phyloP scores from a whole-genome alignment of 2,888 invertebrate genomes.

The Lithosia quadra region DNA sequence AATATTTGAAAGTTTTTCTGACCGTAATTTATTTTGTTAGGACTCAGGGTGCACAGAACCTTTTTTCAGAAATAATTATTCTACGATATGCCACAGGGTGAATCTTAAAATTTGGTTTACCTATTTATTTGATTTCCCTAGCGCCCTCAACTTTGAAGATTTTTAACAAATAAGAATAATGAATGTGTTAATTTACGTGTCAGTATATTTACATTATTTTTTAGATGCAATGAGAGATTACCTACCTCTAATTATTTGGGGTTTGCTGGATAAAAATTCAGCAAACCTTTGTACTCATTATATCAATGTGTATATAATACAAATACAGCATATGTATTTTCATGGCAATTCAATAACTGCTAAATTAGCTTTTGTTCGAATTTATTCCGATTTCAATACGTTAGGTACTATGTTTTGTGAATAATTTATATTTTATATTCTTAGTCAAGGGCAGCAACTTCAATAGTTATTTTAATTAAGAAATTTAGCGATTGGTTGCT shows the following conservation, averaged over 20 bases:
- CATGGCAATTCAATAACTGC: not conserved
- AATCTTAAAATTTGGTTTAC: no score
- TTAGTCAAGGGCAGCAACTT: slow-evolving; percentile 8
- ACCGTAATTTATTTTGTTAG: not conserved
- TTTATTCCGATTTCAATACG: no score
- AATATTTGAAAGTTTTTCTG: slow-evolving; percentile 3
- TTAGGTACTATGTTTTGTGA: not conserved
- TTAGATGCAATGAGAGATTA: no score
- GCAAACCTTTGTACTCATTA: not conserved
- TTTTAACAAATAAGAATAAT: no score
- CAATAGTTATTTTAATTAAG: slow-evolving; percentile 2
- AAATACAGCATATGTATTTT: not conserved
- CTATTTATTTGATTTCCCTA: no score
- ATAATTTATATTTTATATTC: slow-evolving; percentile 1
- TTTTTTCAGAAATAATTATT: not conserved
- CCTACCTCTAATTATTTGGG: not conserved
- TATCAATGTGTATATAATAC: not conserved
- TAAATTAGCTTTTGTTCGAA: not conserved
- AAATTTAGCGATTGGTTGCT: not conserved
- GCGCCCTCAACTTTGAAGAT: no score
- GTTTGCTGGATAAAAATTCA: not conserved
- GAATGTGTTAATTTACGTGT: no score
- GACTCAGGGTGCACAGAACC: not conserved
- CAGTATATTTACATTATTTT: no score
- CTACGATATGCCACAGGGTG: no score